These are phyloP conservation scores for Eupsilia transversa DNA, from an alignment of 2,888 invertebrate genomes.

Conservation along the genomic window DNA sequence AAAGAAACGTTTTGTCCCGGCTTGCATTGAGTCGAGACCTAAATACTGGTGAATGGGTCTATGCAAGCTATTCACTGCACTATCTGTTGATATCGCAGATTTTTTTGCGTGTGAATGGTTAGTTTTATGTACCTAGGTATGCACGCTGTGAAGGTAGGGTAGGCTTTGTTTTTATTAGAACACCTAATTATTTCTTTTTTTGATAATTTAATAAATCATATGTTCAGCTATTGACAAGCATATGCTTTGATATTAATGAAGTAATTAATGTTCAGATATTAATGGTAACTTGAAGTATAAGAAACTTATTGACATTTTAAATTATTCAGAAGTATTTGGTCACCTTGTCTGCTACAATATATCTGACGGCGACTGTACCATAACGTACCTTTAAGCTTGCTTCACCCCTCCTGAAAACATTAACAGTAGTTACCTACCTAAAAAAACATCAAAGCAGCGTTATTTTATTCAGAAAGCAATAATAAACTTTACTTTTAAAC, in stretches of 20 bases:
- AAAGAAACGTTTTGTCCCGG: slow-evolving; percentile 83
- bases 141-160: neutral
- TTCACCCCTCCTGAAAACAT: slow-evolving; percentile 5
- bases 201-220: too few species aligned
- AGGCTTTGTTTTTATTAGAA: slow-evolving; percentile 4
- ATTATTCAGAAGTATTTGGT: too few species aligned
- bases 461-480: slow-evolving; percentile 73
- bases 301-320: too few species aligned
- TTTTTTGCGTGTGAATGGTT: slow-evolving; percentile 58
- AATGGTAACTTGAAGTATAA: too few species aligned
- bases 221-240: too few species aligned
- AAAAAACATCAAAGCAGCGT: slow-evolving; percentile 50
- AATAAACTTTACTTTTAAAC: slow-evolving; percentile 64
- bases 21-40: slow-evolving; percentile 77
- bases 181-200: too few species aligned
- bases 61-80: slow-evolving; percentile 69
- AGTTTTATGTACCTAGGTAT: slow-evolving; percentile 34
- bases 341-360: too few species aligned
- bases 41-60: slow-evolving; percentile 74
- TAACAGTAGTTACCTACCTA: slow-evolving; percentile 7
- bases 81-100: slow-evolving; percentile 69
- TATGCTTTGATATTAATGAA: too few species aligned
- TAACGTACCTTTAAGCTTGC: neutral
- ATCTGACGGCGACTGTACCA: too few species aligned
- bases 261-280: too few species aligned